Evolutionary conservation across 2,888 invertebrate species (phyloP).

Genomic region (Brachypterus glaber): DNA sequence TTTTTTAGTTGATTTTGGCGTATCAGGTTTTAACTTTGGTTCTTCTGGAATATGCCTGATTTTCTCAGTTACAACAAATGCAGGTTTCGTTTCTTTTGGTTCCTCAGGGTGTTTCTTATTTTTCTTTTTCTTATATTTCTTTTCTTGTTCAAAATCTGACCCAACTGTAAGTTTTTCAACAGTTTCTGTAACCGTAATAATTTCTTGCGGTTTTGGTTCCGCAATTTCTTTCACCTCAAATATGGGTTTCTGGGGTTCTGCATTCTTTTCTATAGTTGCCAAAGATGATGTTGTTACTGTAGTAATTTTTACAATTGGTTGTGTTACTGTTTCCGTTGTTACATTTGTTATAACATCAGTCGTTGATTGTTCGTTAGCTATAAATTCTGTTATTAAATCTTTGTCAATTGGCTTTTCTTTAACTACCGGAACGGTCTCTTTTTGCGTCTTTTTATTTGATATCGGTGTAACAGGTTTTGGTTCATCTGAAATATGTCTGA

Average conservation of each 20-base stretch:
- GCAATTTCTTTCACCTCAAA: constrained; percentile 6
- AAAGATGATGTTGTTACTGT: neutral
- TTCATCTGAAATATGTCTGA: constrained; percentile 15
- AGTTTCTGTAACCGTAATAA: constrained; percentile 11
- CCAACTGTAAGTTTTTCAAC: constrained; percentile 12
- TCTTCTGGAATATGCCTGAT: constrained; percentile 20
- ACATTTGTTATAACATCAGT: too few relatives aligned
- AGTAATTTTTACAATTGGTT: neutral
- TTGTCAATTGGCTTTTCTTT: neutral
- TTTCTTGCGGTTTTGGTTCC: constrained; percentile 1
- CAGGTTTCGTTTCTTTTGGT: constrained; percentile 16
- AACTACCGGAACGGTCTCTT: neutral
- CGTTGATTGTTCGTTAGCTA: neutral
- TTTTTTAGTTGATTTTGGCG: neutral
- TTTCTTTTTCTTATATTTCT: constrained; percentile 22
- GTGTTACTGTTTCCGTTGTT: neutral
- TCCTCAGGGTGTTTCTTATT: constrained; percentile 20
- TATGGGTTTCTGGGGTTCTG: constrained; percentile 2
- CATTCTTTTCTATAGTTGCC: neutral
- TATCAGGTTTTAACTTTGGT: constrained; percentile 8
- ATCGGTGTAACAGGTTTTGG: neutral
- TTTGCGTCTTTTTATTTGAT: too few relatives aligned
- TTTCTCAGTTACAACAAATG: constrained; percentile 21
- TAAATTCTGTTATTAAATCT: neutral
- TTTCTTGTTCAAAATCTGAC: constrained; percentile 12